Evolutionary conservation across 2,113 vertebrate species (phyloP), one percentile per base, ranked within the genome.

Genomic region (Sturnira hondurensis): DNA sequence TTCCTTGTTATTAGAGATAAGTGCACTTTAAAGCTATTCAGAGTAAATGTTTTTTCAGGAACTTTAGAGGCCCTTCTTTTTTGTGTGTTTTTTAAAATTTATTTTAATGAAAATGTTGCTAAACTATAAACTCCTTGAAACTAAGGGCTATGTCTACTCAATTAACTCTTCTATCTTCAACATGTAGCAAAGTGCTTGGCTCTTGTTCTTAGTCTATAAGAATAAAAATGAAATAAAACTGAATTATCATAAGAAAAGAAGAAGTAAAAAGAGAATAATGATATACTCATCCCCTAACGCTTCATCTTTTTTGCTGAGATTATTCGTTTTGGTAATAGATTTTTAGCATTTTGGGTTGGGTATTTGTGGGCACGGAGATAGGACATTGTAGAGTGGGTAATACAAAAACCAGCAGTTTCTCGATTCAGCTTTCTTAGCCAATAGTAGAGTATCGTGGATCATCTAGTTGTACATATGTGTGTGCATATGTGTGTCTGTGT

Each of bases 51-150:
- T 63, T 24, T 77, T 80, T 65, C 0, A 71, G 36, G 17, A 81
- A 47, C 8, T 67, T 86, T 67, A 70, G 33, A 26, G 47, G 5
- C 41, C 31, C 4, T 61, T 43, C 5, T 71, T 77, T 50, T 68
- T 56, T 7, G 22, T 87, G 13, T 80, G 12, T 89, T 54, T 76
- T 76, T 36, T 28, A 56, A 65, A 61, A 45, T 33, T 31, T 61
- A 0, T 81, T 67, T 88, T 88, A 89, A 82, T 96, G 70, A 56
- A 94, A 90, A 26, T 77, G 15, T 31, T 77, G 56, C 50, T 85
- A n/a, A 85, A 63, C n/a, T 91, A 10, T 20, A 96, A 78, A 63
- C 70, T 96, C 38, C 54, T 78, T 86, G 52, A 96, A 95, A 67
- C n/a, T 36, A 95, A 33, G 19, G 14, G 2, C 33, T 68, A 0